phyloP scores from a whole-genome alignment of 2,888 invertebrate genomes.

The Cheiracanthium punctorium region DNA sequence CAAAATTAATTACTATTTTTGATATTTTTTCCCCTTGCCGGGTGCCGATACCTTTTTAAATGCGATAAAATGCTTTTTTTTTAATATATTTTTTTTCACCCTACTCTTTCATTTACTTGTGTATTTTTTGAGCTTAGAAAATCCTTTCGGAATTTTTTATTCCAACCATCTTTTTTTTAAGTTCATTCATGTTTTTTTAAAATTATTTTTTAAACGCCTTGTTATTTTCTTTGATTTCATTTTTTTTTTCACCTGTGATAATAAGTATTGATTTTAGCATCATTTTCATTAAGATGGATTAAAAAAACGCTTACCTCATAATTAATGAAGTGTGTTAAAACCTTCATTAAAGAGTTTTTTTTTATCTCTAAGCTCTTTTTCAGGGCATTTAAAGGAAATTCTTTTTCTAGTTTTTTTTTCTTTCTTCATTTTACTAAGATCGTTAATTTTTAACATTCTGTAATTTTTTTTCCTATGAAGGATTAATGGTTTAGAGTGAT shows the following conservation, averaged over 20 bases:
- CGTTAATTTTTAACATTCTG: conserved; percentile 13
- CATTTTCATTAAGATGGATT: conserved; percentile 11
- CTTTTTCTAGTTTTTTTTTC: background rate
- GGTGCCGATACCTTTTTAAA: conserved; percentile 5
- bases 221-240: background rate
- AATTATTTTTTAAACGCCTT: conserved; percentile 5
- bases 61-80: background rate
- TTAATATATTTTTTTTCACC: background rate
- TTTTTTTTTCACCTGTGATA: background rate
- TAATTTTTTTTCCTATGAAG: background rate
- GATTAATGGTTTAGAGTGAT: conserved; percentile 10
- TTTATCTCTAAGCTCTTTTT: background rate
- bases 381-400: background rate
- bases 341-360: conserved; percentile 15
- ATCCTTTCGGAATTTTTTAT: background rate
- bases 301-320: conserved; percentile 10
- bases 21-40: background rate
- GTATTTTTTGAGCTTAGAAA: background rate
- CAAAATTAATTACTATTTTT: conserved; percentile 17
- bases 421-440: background rate
- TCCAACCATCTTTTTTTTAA: background rate
- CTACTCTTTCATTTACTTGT: background rate
- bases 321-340: conserved; percentile 15
- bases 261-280: conserved; percentile 17
- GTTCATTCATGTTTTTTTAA: background rate